These are phyloP conservation scores for Lasioglossum morio DNA, from an alignment of 2,888 invertebrate genomes.

Conservation along the genomic window DNA sequence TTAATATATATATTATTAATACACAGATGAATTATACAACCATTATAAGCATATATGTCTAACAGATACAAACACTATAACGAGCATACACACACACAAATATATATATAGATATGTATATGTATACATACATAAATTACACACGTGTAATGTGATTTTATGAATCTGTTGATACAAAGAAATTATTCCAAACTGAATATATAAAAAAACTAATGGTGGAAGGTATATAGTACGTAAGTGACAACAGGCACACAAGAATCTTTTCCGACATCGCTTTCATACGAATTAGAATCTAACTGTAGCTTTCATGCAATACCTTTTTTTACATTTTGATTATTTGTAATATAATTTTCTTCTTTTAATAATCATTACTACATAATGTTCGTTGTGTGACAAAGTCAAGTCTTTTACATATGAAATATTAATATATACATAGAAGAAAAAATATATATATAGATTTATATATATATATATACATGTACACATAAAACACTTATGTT, in stretches of 20 bases:
- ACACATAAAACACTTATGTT: constrained; percentile 38
- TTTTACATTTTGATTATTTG: constrained; percentile 71
- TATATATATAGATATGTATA: background rate
- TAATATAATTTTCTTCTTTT: constrained; percentile 63
- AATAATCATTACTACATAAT: constrained; percentile 59
- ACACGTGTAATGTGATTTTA: constrained; percentile 41
- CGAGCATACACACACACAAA: background rate
- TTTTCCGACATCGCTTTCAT: constrained; percentile 50
- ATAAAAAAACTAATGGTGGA: constrained; percentile 55
- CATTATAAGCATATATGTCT: constrained; percentile 38
- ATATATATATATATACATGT: constrained; percentile 47
- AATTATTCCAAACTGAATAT: constrained; percentile 48
- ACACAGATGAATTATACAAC: constrained; percentile 31
- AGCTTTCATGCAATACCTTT: constrained; percentile 64
- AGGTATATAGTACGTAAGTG: constrained; percentile 59
- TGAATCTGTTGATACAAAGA: constrained; percentile 39
- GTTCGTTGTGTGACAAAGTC: constrained; percentile 69
- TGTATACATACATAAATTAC: background rate
- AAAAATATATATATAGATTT: constrained; percentile 28
- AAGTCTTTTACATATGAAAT: constrained; percentile 75
- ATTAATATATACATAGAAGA: constrained; percentile 67
- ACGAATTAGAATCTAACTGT: constrained; percentile 49
- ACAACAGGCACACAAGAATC: constrained; percentile 46
- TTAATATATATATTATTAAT: constrained; percentile 33
- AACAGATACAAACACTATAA: constrained; percentile 1